Percentiles rank a stretch among this genome's conserved stretches.
Conservation (phyloP, 1,140 invertebrate species). For the Penaeus chinensis region DNA sequence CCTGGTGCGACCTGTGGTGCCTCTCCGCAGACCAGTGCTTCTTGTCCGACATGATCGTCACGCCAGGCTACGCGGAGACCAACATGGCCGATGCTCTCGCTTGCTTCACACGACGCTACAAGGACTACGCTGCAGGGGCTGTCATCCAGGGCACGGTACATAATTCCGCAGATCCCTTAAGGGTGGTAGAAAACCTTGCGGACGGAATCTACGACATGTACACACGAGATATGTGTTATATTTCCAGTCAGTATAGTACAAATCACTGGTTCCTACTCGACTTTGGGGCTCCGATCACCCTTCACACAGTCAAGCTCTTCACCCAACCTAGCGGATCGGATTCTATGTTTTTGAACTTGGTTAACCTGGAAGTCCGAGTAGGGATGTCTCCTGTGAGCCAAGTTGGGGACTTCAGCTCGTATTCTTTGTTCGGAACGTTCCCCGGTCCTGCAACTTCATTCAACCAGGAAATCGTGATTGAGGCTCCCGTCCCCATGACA, state of each 20-base stretch:
- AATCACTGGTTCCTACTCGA: background rate
- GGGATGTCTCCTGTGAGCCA: background rate
- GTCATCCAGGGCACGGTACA: background rate
- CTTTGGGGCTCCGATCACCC: background rate
- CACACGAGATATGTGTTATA: background rate
- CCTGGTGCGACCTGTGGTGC: no score
- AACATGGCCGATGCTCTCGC: constrained; percentile 1
- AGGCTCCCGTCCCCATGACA: background rate
- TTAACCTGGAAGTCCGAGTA: background rate
- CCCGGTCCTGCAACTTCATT: constrained; percentile 2
- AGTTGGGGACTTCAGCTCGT: background rate
- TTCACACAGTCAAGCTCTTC: background rate
- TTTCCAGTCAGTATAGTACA: background rate
- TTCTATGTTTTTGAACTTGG: background rate
- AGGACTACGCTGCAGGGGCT: background rate
- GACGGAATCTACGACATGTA: background rate
- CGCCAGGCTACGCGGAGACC: constrained; percentile 5
- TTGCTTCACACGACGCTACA: background rate
- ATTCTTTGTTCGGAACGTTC: background rate
- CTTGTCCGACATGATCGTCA: background rate
- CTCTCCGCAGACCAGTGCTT: no score
- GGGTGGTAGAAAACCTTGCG: background rate
- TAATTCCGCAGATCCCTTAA: background rate
- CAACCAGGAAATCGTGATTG: background rate
- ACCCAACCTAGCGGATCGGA: background rate